These are phyloP conservation scores for Microcebus murinus DNA, from an alignment of 2,113 vertebrate species.

Conservation along the genomic window DNA sequence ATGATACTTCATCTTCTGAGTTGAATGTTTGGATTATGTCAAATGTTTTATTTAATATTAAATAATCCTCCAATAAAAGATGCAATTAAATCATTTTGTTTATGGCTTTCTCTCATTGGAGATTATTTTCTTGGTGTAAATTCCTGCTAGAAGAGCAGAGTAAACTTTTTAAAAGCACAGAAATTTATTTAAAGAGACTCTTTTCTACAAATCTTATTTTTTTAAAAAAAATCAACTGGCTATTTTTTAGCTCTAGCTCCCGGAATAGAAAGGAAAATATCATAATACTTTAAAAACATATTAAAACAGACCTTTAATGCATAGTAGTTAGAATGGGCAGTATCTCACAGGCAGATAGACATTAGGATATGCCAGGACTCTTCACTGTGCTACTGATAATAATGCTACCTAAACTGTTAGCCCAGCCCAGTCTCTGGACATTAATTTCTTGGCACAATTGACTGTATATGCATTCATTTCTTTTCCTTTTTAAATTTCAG, in stretches of 20 bases:
- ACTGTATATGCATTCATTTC: not conserved
- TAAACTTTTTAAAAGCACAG: not conserved
- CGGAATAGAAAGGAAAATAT: not conserved
- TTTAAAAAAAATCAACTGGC: not conserved
- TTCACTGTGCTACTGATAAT: not conserved
- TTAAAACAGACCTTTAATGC: not conserved
- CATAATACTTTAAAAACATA: not conserved
- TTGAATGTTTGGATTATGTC: not conserved
- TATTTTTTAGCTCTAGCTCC: not conserved
- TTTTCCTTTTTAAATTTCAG: too few species aligned
- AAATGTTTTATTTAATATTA: not conserved
- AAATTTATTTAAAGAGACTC: not conserved
- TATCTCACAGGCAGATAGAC: not conserved
- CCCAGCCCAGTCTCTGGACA: not conserved
- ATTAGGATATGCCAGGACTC: not conserved
- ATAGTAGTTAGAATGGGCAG: not conserved
- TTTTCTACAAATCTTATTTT: not conserved
- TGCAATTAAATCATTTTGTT: not conserved
- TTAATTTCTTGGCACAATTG: not conserved
- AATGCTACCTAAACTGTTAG: not conserved
- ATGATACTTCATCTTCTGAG: not conserved
- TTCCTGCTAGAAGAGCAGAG: not conserved
- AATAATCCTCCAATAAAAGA: not conserved
- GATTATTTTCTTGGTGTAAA: not conserved
- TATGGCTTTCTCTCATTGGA: not conserved